Conservation (phyloP, 1,140 invertebrate genomes). For the Papilio helenus region DNA sequence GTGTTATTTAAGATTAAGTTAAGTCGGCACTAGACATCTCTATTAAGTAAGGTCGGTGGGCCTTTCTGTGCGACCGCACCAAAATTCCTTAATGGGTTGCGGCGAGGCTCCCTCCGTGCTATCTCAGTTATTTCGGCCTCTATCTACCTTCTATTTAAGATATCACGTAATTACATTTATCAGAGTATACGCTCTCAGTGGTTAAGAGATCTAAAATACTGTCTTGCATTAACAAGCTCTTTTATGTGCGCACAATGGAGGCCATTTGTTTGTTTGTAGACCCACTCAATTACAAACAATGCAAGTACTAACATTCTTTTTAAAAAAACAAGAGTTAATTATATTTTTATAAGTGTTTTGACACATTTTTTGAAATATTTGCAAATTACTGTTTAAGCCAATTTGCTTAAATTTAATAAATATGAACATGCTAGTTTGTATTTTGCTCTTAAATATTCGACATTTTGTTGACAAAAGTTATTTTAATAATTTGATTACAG, state of each 20-base stretch:
- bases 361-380: no score
- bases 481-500: constrained; percentile 12
- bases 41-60: not conserved
- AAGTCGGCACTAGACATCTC: constrained; percentile 2
- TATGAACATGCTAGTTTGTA: no score
- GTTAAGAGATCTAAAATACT: not conserved
- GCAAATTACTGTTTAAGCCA: no score
- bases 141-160: constrained; percentile 12
- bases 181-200: not conserved
- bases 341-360: no score
- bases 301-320: no score
- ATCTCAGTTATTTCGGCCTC: constrained; percentile 6
- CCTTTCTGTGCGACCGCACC: constrained; percentile 4
- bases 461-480: not conserved
- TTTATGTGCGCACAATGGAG: no score
- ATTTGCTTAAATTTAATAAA: no score
- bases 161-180: constrained; percentile 7
- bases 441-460: not conserved
- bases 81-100: constrained; percentile 22
- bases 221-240: not conserved
- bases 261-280: no score
- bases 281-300: no score
- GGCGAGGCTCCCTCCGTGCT: not conserved
- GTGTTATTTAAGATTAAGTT: not conserved
- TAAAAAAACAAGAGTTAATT: no score